A percentile compares a stretch with the other conserved stretches of the same genome.
phyloP scores from a whole-genome alignment of 2,888 invertebrate species.

The Cosmorhoe ocellata region DNA sequence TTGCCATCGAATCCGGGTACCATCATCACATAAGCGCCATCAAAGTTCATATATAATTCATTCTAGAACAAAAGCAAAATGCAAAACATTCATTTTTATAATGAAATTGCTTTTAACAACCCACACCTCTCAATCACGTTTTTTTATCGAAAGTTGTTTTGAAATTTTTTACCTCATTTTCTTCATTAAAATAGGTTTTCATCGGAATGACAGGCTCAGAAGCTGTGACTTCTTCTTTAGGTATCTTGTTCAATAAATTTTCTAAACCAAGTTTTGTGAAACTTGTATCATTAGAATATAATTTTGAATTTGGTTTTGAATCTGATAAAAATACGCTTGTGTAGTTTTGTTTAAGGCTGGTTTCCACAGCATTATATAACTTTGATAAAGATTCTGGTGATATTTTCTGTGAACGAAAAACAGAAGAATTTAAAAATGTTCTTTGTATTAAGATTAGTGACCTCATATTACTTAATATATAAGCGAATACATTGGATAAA shows the following conservation, averaged over 20 bases:
- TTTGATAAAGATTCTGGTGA: background rate
- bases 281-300: background rate
- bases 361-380: conserved; percentile 13
- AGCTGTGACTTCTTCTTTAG: conserved; percentile 15
- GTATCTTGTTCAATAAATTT: conserved; percentile 14
- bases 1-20: conserved; percentile 31
- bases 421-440: too few relatives aligned
- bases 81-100: too few relatives aligned
- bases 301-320: background rate
- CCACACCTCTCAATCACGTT: too few relatives aligned
- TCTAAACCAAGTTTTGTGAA: conserved; percentile 7
- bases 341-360: conserved; percentile 20
- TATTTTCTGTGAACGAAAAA: conserved; percentile 4
- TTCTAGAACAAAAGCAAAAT: conserved; percentile 12
- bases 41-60: conserved; percentile 14
- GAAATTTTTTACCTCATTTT: background rate
- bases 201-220: conserved; percentile 22
- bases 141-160: too few relatives aligned
- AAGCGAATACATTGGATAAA: too few relatives aligned
- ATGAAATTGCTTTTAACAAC: too few relatives aligned
- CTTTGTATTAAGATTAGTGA: too few relatives aligned
- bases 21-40: conserved; percentile 17
- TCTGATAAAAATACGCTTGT: conserved; percentile 12
- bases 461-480: too few relatives aligned
- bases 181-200: conserved; percentile 8